Evolutionary conservation across 2,888 invertebrate species (phyloP), one percentile per base, ranked within the genome.

Genomic region (Trichacis sp.): DNA sequence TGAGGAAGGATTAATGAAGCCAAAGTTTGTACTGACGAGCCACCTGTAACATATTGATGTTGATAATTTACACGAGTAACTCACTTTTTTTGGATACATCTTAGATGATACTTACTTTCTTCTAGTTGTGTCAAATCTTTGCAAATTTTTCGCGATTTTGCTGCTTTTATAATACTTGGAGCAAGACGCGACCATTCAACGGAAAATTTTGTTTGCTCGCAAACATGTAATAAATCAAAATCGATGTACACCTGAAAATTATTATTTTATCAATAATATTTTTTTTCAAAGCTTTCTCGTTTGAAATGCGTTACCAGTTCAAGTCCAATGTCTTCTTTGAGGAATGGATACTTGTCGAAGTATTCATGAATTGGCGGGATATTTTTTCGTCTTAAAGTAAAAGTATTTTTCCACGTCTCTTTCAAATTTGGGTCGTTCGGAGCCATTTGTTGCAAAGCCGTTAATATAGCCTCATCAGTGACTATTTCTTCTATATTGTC

Each of bases 1-100:
- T 45, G 45, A 20, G 45, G 45, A n/a, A 45, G 45, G n/a, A 45
- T 20, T 8, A 45, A 17, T 17, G 17, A 45, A 18, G 45, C 45
- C 11, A 45, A 45, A 45, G 45, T 45, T 45, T 45, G 1, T 12
- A 18, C 9, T n/a, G n/a, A n/a, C 24, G 45, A 18, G n/a, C 17
- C 20, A 45, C 45, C 20, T 45, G 24, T 45, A 14, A 45, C 24
- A 45, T 45, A 17, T 1, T 12, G 17, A 45, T 45, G 24, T 18
- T 18, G 1, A 45, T 18, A 19, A 18, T 45, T 1, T 19, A 8
- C 45, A 45, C 45, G 18, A 45, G 1, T 20, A 17, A 18, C 4
- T 19, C 17, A 8, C 6, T 45, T 9, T 24, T 3, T 12, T 40
- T 15, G 15, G 3, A 14, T 40, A 40, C 40, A 40, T 40, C n/a